Evolutionary conservation across 2,888 invertebrate species (phyloP), one percentile per base, ranked within the genome.

Genomic region (Crocallis elinguaria): DNA sequence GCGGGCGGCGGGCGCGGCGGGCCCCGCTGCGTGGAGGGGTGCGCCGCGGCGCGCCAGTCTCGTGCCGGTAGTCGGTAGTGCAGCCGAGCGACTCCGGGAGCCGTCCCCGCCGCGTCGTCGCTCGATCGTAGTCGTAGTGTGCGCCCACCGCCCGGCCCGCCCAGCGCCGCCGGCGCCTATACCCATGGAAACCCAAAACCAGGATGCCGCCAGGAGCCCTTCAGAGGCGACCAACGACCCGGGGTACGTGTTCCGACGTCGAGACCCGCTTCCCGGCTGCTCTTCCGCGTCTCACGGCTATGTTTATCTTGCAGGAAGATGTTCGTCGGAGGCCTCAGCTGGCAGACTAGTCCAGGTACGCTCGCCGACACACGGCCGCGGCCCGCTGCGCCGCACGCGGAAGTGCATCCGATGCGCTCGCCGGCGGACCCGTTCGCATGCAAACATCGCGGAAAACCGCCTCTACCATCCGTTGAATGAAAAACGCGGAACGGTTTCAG

Each of bases 271-370:
- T 49, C 64, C 62, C 61, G 60, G 60, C 65, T 60, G 62, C 64
- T 68, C 66, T 69, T 64, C 77, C 69, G 69, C 73, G 64, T 77
- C 84, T 86, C 80, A 88, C 78, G 77, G 74, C 73, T 80, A 85
- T 91, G 92, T 93, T 93, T 94, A 92, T 89, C 77, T 97, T 97
- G 79, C 95, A 99, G 99, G 94, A 99, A 99, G 96, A 99, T 99
- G 98, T 99, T 99, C 95, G 98, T 99, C 93, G 99, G 99, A 86
- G 99, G 99, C 85, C 95, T 99, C 88, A 98, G 98, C 94, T 99
- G 99, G 99, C 99, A 99, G 94, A 99, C 99, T 86, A 98, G 98
- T 94, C 98, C 98, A 96, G 98, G 98, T 99, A 94, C 86, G 88
- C 87, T 56, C 77, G 77, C 75, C 82, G 76, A 81, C 79, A 79